A percentile compares a stretch with the other conserved stretches of the same genome.
Conservation (phyloP, 2,888 invertebrate genomes). For the Ptilodon capucinus region DNA sequence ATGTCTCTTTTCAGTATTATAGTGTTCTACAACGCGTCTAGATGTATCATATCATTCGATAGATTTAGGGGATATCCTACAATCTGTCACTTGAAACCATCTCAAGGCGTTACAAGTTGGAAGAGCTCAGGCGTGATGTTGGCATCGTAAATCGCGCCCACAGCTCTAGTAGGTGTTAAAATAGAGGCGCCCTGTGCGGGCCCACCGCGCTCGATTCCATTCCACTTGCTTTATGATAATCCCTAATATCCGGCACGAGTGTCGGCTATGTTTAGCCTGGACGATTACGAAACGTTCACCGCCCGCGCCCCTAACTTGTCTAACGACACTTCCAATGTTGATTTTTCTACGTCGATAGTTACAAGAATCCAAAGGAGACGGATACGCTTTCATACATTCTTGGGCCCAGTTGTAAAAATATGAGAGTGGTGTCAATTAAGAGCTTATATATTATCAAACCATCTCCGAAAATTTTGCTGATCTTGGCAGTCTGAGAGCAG, state of each 20-base stretch:
- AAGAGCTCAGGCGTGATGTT: slow-evolving; percentile 36
- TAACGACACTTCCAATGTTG: slow-evolving; percentile 30
- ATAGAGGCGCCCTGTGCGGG: slow-evolving; percentile 79
- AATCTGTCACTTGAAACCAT: slow-evolving; percentile 48
- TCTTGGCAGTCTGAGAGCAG: too few species aligned
- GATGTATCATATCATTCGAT: too few species aligned
- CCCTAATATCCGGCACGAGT: slow-evolving; percentile 78
- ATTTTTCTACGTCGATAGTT: slow-evolving; percentile 17
- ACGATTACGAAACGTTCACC: slow-evolving; percentile 50
- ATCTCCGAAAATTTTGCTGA: too few species aligned
- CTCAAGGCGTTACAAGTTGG: slow-evolving; percentile 46
- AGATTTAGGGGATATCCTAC: too few species aligned
- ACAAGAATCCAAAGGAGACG: slow-evolving; percentile 1
- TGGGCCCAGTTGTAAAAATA: too few species aligned
- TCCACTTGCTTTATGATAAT: slow-evolving; percentile 80
- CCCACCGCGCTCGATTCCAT: slow-evolving; percentile 64
- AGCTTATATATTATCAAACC: too few species aligned
- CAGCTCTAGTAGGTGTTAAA: slow-evolving; percentile 76
- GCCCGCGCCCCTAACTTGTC: slow-evolving; percentile 35
- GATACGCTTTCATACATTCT: too few species aligned
- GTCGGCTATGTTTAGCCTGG: slow-evolving; percentile 64
- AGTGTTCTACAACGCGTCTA: too few species aligned
- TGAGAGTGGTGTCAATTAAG: too few species aligned
- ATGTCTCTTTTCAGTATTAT: too few species aligned
- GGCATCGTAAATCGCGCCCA: slow-evolving; percentile 76